Evolutionary conservation across 1,140 invertebrate genomes (phyloP), one percentile per base, ranked within the genome.

Genomic region (Drosophila tsacasi): DNA sequence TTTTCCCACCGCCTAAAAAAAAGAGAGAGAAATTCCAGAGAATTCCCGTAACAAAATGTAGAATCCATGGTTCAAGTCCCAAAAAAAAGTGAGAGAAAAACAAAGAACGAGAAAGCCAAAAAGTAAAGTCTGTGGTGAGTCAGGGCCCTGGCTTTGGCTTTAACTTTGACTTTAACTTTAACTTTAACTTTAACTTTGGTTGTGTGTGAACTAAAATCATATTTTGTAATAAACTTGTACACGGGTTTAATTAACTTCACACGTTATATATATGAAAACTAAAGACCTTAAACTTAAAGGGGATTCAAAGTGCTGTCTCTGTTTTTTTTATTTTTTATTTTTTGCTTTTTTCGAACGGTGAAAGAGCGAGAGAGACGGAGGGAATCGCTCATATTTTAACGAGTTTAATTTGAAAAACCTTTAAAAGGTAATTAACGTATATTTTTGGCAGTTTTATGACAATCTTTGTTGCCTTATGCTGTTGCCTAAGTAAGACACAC

Each of bases 351-450:
- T 69, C 57, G 60, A 79, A 87, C 83, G 76, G 83, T 66, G 37
- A 13, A 21, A 27, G 42, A 32, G 50, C 10, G 9, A 35, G 8
- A 23, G 52, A 3, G 61, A 37, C 21, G 21, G 44, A 23, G 21
- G 52, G 59, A 66, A 35, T 35, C 52, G 37, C 63, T 85, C 74
- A 82, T 90, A 85, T 85, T 90, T 90, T 90, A 91, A 90, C 85
- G 85, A 90, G 81, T 90, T 90, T 90, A 90, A 91, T 89, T 89
- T 90, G 85, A 90, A 90, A 90, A 90, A 90, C 85, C 85, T 90
- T 90, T 90, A 90, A 90, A 73, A 82, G 85, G 85, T 90, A 90
- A 90, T 90, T 90, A 90, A 90, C 81, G 85, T 90, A 84, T 90
- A 90, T 90, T 90, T 90, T 90, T 90, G 85, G 81, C 85, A 90